phyloP scores from a whole-genome alignment of 2,113 vertebrate species.

The Colius striatus region DNA sequence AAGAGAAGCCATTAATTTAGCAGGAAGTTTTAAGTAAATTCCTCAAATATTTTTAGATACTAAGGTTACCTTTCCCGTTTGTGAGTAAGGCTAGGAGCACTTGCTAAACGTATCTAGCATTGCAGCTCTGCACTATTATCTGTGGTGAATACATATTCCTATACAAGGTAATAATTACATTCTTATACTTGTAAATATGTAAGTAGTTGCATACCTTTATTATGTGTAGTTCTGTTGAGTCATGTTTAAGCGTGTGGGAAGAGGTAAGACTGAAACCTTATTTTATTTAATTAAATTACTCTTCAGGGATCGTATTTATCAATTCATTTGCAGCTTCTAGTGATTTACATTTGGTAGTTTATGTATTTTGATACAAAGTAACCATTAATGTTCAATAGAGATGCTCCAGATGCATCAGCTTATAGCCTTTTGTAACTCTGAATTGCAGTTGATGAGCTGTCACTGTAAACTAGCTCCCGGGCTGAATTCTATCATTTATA shows the following conservation, averaged over 20 bases:
- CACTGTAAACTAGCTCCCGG: neutral
- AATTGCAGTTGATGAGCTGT: neutral
- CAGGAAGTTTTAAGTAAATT: neutral
- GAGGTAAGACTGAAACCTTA: neutral
- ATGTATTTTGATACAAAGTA: neutral
- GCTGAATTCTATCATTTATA: neutral
- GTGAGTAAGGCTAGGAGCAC: neutral
- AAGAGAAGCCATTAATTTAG: neutral
- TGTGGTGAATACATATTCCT: conserved; percentile 18
- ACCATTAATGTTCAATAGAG: neutral
- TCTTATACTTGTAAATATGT: conserved; percentile 33
- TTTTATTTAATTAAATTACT: neutral
- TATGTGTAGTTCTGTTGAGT: conserved; percentile 22
- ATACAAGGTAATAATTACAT: conserved; percentile 36
- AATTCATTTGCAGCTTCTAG: neutral
- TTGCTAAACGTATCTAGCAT: neutral
- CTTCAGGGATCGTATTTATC: neutral
- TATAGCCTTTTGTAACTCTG: neutral
- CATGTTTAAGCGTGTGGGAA: conserved; percentile 8
- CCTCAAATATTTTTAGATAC: neutral
- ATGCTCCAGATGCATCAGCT: neutral
- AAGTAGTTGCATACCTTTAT: conserved; percentile 22
- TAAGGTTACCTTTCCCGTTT: neutral
- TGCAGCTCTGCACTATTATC: neutral
- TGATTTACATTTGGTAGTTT: neutral